Evolutionary conservation across 2,113 vertebrate genomes (phyloP), one percentile per base, ranked within the genome.

Genomic region (Abramis brama): DNA sequence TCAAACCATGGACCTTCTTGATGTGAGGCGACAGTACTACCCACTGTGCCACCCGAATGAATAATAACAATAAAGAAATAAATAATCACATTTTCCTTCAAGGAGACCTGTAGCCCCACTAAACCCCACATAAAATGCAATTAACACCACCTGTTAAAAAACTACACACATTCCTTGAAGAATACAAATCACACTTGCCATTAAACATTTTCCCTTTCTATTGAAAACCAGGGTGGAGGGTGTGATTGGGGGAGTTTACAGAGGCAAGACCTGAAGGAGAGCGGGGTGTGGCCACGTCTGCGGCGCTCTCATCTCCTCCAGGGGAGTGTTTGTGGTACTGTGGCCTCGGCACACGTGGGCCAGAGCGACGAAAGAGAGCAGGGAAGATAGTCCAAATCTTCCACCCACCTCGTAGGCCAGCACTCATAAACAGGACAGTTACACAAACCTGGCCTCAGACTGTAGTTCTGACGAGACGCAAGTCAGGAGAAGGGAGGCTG

Each of bases 391-490:
- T 27, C 21, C 55, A 77, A 33, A 75, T 71, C 82, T 78, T 85
- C 81, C 82, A 73, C 78, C 87, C 89, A 86, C 84, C 89, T 82
- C 73, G 36, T 21, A 76, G 74, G 79, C 77, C 66, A 68, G 59
- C 13, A 36, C 43, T 88, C 82, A 83, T 83, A 90, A 90, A 83
- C 82, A 88, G 83, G 74, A 83, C 87, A 79, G 64, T 25, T 36
- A 59, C 62, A 77, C 68, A 74, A 78, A 83, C 43, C 79, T 55
- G 64, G 39, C 30, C 66, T 85, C 79, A 87, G 64, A 85, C 47
- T 59, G 10, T 21, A n/a, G 64, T 57, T 59, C 23, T 27, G 59
- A 60, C 39, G 9, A 76, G 27, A 68, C 25, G 2, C 10, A 59
- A 70, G 52, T 57, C 62, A 59, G 82, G 23, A 73, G 59, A 64